Evolutionary conservation across 2,888 invertebrate genomes (phyloP).

Genomic region (Uropetala carovei): DNA sequence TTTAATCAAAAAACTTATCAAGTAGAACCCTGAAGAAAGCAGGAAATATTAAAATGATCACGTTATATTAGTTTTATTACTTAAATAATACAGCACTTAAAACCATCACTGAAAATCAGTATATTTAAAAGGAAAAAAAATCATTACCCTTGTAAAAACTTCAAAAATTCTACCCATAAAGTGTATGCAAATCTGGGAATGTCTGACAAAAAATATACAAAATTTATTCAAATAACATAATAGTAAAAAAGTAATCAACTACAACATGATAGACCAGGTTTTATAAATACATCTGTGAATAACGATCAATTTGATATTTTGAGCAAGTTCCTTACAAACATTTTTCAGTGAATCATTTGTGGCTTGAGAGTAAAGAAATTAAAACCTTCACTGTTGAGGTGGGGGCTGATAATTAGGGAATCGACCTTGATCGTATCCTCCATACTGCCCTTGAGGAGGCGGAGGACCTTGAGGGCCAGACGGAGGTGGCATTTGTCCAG

Average conservation of each 20-base stretch:
- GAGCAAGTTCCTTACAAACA: constrained; percentile 39
- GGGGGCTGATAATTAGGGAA: constrained; percentile 82
- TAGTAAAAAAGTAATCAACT: not conserved
- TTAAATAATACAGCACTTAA: not conserved
- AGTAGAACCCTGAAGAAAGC: too few relatives aligned
- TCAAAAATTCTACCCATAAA: not conserved
- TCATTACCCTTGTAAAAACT: not conserved
- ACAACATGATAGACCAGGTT: not conserved
- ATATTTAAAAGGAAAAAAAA: not conserved
- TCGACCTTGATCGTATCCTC: constrained; percentile 79
- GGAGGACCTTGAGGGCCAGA: constrained; percentile 67
- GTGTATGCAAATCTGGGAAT: not conserved
- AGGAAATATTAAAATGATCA: not conserved
- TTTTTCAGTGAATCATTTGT: not conserved
- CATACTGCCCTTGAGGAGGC: constrained; percentile 73
- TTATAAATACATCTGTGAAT: not conserved
- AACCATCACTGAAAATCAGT: not conserved
- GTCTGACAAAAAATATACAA: constrained; percentile 17
- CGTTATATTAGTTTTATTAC: not conserved
- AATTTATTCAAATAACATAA: not conserved
- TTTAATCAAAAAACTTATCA: too few relatives aligned
- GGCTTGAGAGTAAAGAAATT: not conserved
- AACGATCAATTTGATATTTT: not conserved
- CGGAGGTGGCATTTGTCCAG: constrained; percentile 74
- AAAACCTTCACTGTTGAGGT: constrained; percentile 77